Base-by-base conservation (phyloP, 2,888 invertebrate species). In the Galerucella nymphaeae region DNA sequence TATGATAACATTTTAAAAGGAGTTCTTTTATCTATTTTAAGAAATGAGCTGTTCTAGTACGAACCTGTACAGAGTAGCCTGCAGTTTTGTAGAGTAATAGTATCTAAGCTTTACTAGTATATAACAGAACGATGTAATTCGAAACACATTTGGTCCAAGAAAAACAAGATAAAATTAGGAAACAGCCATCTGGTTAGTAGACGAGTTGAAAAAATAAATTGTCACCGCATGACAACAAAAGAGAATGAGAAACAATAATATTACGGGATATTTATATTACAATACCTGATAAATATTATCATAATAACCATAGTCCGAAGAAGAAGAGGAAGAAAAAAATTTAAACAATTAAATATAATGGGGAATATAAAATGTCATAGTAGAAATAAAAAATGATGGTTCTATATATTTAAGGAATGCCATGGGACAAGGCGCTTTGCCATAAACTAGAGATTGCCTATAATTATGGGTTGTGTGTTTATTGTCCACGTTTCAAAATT, bases 361-460 rank as follows among this genome's bases (percentile, higher is more conserved):
- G 70, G 72, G 70, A 80, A 80, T 80, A 80, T 80, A 80, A 80
- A 78, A 79, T 80, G 80, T 81, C 80, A 79, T 79, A 78, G 76
- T 77, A 74, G 76, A 75, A 78, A 78, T 79, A 79, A 82, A 81
- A 79, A 82, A 82, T 81, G 80, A 82, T 79, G 81, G 81, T 81
- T 79, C 80, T 79, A 81, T 81, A 81, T 80, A 80, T 83, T 80
- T 78, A 78, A 81, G 79, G 80, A 82, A 82, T 82, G 82, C 80
- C 80, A 82, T 79, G 79, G 80, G 80, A 76, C 78, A 78, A 53
- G 79, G 81, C 82, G 81, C 79, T 80, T 79, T 80, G 80, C 82
- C 83, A 82, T 84, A 82, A 82, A 82, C 82, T 83, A 83, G 81
- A 84, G 83, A 85, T 84, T 84, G 82, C 82, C 84, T 84, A 83